Conservation (phyloP, 1,140 invertebrate genomes). For the Hypsibius dujardini region DNA sequence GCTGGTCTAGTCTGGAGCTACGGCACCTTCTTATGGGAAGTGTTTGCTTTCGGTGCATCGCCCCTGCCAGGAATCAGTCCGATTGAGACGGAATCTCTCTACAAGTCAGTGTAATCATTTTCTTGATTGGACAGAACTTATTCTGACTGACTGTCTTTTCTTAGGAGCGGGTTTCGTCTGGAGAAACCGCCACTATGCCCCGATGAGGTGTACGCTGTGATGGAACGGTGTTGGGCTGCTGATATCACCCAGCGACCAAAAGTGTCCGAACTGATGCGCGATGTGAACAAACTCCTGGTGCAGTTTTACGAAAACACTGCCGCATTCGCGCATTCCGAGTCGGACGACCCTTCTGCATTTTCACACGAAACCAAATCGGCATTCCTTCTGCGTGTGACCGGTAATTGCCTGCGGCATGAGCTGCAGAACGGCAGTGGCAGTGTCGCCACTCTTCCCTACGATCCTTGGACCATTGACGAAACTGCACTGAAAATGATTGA, state of each 20-base stretch:
- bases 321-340: background rate
- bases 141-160: background rate
- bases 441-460: background rate
- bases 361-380: background rate
- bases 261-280: background rate
- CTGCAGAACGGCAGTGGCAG: constrained; percentile 13
- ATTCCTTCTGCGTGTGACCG: constrained; percentile 2
- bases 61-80: constrained; percentile 22
- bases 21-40: constrained; percentile 70
- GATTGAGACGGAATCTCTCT: background rate
- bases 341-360: background rate
- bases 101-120: constrained; percentile 6
- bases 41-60: constrained; percentile 53
- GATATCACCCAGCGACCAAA: background rate
- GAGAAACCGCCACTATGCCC: constrained; percentile 7
- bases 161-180: constrained; percentile 7
- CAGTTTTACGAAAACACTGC: background rate
- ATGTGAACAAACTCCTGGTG: background rate
- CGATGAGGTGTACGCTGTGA: background rate
- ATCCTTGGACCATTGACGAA: constrained; percentile 20
- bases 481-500: constrained; percentile 19
- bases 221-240: background rate
- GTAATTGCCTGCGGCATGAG: constrained; percentile 2
- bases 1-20: constrained; percentile 51
- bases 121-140: background rate